Evolutionary conservation across 2,797 vertebrate species (phyloP).

Genomic region (Manis crassicaudata): DNA sequence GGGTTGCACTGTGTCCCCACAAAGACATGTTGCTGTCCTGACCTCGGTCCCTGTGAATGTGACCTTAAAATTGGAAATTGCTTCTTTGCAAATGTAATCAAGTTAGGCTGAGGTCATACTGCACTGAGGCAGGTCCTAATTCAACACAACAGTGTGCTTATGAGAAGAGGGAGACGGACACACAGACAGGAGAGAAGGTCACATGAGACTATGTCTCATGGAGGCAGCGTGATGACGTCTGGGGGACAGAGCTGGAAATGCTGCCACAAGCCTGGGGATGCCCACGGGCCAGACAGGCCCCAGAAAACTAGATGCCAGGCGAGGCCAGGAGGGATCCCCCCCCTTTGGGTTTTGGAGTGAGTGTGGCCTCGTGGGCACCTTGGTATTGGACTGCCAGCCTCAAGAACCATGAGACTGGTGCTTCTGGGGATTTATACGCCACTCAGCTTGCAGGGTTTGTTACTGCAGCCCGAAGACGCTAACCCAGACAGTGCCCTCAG

Average conservation of each 20-base stretch:
- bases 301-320: not conserved
- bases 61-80: not conserved
- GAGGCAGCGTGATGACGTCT: not conserved
- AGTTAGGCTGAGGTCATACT: not conserved
- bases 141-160: not conserved
- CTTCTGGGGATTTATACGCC: not conserved
- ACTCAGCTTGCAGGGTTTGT: not conserved
- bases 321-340: not conserved
- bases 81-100: not conserved
- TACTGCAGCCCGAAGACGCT: not conserved
- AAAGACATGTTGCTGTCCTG: not conserved
- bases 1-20: not conserved
- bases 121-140: not conserved
- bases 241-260: not conserved
- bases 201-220: not conserved
- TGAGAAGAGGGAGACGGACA: not conserved
- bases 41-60: not conserved
- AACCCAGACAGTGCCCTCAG: not conserved
- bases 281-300: accelerated
- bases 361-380: accelerated
- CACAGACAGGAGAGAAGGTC: not conserved
- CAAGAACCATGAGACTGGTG: not conserved
- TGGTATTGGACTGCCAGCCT: not conserved
- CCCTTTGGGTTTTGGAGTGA: not conserved
- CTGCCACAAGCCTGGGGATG: not conserved